Base-by-base conservation (phyloP, 2,888 invertebrate genomes). In the Phaonia tiefii region DNA sequence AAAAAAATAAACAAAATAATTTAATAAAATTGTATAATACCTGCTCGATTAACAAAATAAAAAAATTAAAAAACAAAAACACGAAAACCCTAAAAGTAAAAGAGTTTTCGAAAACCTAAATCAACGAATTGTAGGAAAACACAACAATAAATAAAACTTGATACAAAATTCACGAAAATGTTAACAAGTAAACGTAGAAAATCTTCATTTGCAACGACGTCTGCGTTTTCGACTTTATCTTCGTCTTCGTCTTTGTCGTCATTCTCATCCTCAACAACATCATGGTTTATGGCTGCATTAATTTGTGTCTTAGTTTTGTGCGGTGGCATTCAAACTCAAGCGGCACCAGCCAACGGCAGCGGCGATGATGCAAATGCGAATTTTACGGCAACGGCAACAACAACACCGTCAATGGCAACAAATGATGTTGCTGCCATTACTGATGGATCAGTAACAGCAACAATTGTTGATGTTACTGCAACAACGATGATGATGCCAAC, bases 271-370 rank as follows among this genome's bases (percentile, higher is more conserved):
- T 39, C 51, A 42, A 56, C 63, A 54, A 39, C 70, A 25, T 22
- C 75, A 66, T 79, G 79, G 65, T 39, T 79, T 70, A 71, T 77
- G 79, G 76, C 85, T 86, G 84, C 85, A 72, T 85, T 84, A 80
- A 83, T 89, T 83, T 88, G 86, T 85, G 88, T 86, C 85, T 63
- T 63, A 42, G 85, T 88, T 86, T 84, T 89, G 85, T 75, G 51
- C 54, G 44, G 78, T 86, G 87, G 86, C 86, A 87, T 86, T 88
- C 86, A 87, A 87, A 86, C 86, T 82, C 86, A 86, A 83, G 86
- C 85, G 72, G 86, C 87, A 79, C 86, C 86, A 84, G 87, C 86
- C 83, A 85, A 75, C 79, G 81, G 83, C 83, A 82, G 83, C 83
- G 60, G 66, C 75, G 75, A 83, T 83, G 76, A 84, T 85, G 74